Evolutionary conservation across 1,140 invertebrate genomes (phyloP), one percentile per base, ranked within the genome.

Genomic region (Bathynomus jamesi): DNA sequence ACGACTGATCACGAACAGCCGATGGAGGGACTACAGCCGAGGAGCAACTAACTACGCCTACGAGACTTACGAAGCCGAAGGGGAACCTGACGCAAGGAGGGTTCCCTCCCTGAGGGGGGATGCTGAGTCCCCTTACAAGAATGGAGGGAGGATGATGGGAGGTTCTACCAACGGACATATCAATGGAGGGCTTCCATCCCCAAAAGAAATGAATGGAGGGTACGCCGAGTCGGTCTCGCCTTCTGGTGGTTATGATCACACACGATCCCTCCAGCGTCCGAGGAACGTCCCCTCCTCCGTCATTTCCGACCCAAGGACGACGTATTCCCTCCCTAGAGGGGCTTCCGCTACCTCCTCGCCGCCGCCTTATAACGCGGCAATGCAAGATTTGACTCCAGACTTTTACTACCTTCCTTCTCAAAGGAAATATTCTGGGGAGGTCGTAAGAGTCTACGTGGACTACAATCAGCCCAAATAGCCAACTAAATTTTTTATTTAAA

Each of bases 331-430:
- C 30, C 71, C 73, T 7, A 62, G 69, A 8, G 75, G 70, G 8
- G 66, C 71, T 11, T 60, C 63, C 28, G 72, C 74, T 25, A 67
- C 69, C 11, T 69, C 74, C 8, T 69, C 67, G n/a, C 63, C 76
- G n/a, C 68, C 67, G 17, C 69, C 71, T n/a, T 73, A 75, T 80
- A 72, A 79, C 69, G 69, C 29, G 75, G 78, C 64, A 79, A 71
- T 69, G 70, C 69, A 71, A 79, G 75, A 84, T 78, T 62, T 85
- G 79, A 86, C 89, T 73, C 90, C 93, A 0, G 93, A 96, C 82
- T 95, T 95, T 82, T 96, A 95, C 82, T 95, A 95, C 80, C 95
- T 95, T 92, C 93, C 93, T 17, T 94, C 92, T 30, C 93, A 96
- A 79, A 83, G 93, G 65, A 94, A 95, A 81, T 94, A 95, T 83